These are phyloP conservation scores for Halichondria panicea DNA, from an alignment of 37 sponge, comb jelly and placozoan genomes.

Conservation along the genomic window DNA sequence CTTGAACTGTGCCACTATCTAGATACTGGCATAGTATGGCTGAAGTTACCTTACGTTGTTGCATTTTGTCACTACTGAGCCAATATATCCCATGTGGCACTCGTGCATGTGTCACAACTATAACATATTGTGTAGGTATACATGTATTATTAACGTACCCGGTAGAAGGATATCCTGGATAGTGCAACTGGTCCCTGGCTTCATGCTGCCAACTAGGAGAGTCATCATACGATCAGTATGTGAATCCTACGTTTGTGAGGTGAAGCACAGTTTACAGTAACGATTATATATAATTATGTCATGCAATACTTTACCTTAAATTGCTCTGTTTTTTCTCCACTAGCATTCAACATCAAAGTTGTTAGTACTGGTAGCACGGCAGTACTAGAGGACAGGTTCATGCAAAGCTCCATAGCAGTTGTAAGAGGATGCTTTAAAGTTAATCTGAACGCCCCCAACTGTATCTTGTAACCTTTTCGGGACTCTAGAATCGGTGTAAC, in stretches of 20 bases:
- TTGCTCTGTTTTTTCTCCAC: background rate
- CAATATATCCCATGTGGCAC: no score
- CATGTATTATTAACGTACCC: constrained; percentile 3
- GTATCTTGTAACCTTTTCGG: background rate
- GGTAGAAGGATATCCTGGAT: constrained; percentile 30
- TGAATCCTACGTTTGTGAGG: constrained; percentile 28
- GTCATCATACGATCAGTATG: constrained; percentile 35
- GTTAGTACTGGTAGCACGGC: constrained; percentile 34
- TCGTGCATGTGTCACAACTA: no score
- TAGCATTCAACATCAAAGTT: constrained; percentile 3
- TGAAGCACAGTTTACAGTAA: no score
- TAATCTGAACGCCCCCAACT: constrained; percentile 14
- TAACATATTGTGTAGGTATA: no score
- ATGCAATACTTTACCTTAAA: background rate
- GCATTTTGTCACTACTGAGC: no score
- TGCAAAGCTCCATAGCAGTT: constrained; percentile 35
- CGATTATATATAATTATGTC: no score
- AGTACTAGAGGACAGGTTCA: constrained; percentile 24
- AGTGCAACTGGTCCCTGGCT: constrained; percentile 3
- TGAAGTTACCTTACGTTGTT: no score
- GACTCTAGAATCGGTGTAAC: constrained; percentile 11
- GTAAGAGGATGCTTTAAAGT: constrained; percentile 18
- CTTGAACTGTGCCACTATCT: no score
- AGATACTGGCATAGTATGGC: no score
- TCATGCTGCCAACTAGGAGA: constrained; percentile 24